Percentiles rank a stretch among this genome's conserved stretches.
phyloP scores from a whole-genome alignment of 1,140 invertebrate species.

The Sinella curviseta region DNA sequence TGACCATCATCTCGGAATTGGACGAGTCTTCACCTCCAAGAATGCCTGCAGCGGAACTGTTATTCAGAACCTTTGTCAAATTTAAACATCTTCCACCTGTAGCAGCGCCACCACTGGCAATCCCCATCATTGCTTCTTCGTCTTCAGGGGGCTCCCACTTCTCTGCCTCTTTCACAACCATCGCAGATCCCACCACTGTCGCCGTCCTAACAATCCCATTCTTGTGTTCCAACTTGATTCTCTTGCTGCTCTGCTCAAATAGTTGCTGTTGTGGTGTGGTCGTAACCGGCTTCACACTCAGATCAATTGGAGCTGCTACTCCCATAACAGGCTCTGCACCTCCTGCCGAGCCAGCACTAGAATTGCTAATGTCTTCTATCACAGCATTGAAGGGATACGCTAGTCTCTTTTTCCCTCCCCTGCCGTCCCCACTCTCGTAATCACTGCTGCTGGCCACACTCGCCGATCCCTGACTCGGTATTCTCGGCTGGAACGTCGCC shows the following conservation, averaged over 20 bases:
- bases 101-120: background rate
- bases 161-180: constrained; percentile 44
- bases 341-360: background rate
- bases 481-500: background rate
- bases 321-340: background rate
- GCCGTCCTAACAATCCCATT: constrained; percentile 37
- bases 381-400: background rate
- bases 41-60: background rate
- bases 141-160: constrained; percentile 44
- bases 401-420: background rate
- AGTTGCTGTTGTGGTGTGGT: background rate
- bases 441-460: constrained; percentile 5
- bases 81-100: constrained; percentile 35
- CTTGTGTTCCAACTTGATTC: constrained; percentile 27
- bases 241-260: constrained; percentile 5
- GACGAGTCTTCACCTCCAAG: background rate
- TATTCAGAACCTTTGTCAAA: constrained; percentile 44
- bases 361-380: constrained; percentile 11
- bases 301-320: constrained; percentile 44
- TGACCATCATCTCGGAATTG: background rate
- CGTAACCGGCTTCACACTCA: constrained; percentile 33
- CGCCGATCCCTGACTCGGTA: constrained; percentile 12
- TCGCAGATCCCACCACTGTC: constrained; percentile 35
- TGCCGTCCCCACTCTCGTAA: background rate
- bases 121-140: constrained; percentile 17